phyloP scores from a whole-genome alignment of 2,888 invertebrate genomes.

The Hyposoter didymator region DNA sequence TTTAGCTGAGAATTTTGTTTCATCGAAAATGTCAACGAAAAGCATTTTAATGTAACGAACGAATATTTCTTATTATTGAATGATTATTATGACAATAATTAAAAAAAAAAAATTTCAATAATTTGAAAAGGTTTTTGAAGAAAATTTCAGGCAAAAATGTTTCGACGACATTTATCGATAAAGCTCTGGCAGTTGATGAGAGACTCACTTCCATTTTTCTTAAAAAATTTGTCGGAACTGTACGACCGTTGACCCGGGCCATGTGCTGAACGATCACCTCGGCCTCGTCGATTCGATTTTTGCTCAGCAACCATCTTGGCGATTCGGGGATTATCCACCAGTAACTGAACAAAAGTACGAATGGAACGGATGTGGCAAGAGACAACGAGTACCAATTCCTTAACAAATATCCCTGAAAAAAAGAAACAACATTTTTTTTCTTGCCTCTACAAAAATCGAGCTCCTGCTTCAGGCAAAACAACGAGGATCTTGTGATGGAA shows the following conservation, averaged over 20 bases:
- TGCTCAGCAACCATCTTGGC: conserved; percentile 89
- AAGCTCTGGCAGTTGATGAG: neutral
- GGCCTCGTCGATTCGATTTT: conserved; percentile 88
- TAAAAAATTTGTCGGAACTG: conserved; percentile 86
- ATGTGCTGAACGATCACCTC: conserved; percentile 87
- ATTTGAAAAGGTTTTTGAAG: no score
- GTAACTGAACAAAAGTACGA: conserved; percentile 86
- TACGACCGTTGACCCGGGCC: conserved; percentile 87
- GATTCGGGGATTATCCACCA: conserved; percentile 90
- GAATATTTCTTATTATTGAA: neutral
- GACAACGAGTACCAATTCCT: conserved; percentile 88
- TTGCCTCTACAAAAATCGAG: neutral
- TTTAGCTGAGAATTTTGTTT: neutral
- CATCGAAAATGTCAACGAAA: conserved; percentile 13
- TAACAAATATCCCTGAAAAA: conserved; percentile 85
- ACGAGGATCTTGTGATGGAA: neutral
- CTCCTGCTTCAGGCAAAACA: neutral
- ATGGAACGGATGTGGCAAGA: conserved; percentile 87
- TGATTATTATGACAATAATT: neutral
- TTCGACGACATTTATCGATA: conserved; percentile 11
- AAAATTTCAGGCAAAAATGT: neutral
- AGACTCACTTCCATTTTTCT: conserved; percentile 86
- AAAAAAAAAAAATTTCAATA: no score
- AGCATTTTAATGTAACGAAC: neutral
- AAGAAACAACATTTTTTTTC: neutral